phyloP scores from a whole-genome alignment of 2,797 vertebrate species.

The Chelidonichthys spinosus region DNA sequence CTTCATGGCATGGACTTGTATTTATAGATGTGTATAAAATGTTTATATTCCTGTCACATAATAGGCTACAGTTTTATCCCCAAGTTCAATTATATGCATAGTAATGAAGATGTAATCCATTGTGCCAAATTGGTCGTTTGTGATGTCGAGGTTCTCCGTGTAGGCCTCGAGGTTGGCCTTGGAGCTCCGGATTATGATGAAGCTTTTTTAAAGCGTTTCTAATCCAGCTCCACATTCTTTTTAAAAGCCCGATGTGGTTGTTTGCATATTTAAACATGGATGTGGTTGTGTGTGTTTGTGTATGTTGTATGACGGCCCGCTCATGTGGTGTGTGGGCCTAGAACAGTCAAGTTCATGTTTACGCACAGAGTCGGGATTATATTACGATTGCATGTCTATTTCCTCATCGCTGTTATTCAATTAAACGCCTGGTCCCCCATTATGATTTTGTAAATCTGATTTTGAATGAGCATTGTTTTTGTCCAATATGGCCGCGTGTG shows the following conservation, averaged over 20 bases:
- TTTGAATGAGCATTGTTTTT: conserved; percentile 3
- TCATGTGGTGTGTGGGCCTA: conserved; percentile 26
- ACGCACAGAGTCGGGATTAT: conserved; percentile 33
- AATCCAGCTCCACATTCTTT: conserved; percentile 10
- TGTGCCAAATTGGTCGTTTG: neutral
- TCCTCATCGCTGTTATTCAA: conserved; percentile 41
- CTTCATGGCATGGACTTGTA: conserved; percentile 41
- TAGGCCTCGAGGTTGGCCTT: conserved; percentile 25
- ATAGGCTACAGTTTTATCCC: neutral
- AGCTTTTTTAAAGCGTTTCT: conserved; percentile 1
- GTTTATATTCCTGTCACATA: conserved; percentile 26
- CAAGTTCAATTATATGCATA: neutral
- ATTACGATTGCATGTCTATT: conserved; percentile 59
- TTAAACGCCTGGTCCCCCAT: conserved; percentile 29
- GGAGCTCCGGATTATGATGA: neutral
- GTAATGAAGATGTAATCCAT: neutral
- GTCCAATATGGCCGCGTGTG: conserved; percentile 3
- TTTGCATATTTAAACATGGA: conserved; percentile 17
- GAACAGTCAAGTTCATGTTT: conserved; percentile 74
- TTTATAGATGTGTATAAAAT: conserved; percentile 40
- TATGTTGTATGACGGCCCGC: conserved; percentile 38
- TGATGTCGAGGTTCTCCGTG: conserved; percentile 14
- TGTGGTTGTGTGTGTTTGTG: conserved; percentile 24
- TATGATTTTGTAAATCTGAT: conserved; percentile 28
- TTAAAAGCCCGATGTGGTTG: neutral